phyloP scores from a whole-genome alignment of 1,140 invertebrate genomes.

The Drosophila ambigua region DNA sequence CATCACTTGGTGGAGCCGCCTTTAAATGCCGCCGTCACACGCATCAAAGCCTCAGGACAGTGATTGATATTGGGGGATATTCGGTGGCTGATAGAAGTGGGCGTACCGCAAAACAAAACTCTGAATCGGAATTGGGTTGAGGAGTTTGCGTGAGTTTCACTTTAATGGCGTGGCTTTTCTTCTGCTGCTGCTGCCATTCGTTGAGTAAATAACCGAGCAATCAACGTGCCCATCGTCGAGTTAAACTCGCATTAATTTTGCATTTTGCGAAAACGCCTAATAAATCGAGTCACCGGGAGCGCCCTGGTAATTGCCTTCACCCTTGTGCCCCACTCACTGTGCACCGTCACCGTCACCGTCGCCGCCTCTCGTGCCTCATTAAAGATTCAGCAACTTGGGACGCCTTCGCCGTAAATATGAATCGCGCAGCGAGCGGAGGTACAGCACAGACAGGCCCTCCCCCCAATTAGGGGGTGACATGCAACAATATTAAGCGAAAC shows the following conservation, averaged over 20 bases:
- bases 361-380: constrained; percentile 31
- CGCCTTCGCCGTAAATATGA: constrained; percentile 46
- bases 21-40: too few species aligned
- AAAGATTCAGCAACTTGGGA: constrained; percentile 58
- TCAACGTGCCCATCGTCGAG: constrained; percentile 55
- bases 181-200: constrained; percentile 10
- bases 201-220: constrained; percentile 61
- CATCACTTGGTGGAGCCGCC: too few species aligned
- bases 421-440: constrained; percentile 18
- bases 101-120: constrained; percentile 26
- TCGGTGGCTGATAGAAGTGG: neutral
- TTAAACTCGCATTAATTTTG: constrained; percentile 69
- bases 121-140: constrained; percentile 14
- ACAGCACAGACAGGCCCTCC: constrained; percentile 5
- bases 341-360: neutral
- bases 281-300: constrained; percentile 48
- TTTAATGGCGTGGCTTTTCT: constrained; percentile 31
- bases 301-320: constrained; percentile 39
- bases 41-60: too few species aligned
- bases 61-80: too few species aligned
- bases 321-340: neutral
- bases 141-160: constrained; percentile 64
- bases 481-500: constrained; percentile 41
- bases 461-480: constrained; percentile 69
- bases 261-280: constrained; percentile 59